Conservation (phyloP, 2,888 invertebrate genomes). For the Hyposoter dolosus region DNA sequence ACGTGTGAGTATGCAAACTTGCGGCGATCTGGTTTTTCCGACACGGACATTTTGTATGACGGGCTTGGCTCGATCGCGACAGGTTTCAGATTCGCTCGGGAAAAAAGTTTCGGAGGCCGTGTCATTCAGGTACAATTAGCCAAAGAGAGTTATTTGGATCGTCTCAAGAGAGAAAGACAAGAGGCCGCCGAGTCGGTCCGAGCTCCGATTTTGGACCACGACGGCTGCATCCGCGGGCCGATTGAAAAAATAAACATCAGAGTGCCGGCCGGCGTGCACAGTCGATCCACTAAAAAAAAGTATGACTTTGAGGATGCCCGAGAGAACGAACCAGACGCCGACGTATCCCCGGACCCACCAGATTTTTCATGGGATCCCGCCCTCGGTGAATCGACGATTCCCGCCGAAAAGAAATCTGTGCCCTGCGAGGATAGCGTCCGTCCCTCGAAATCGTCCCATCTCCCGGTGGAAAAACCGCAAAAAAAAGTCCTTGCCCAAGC, state of each 20-base stretch:
- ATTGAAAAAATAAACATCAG: conserved; percentile 60
- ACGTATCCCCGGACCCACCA: background rate
- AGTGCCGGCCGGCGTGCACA: conserved; percentile 36
- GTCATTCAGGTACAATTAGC: conserved; percentile 70
- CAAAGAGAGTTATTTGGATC: conserved; percentile 73
- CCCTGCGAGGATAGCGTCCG: background rate
- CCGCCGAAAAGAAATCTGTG: background rate
- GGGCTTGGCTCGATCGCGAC: background rate
- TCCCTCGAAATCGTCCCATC: background rate
- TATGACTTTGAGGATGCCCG: conserved; percentile 54
- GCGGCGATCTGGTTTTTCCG: no score
- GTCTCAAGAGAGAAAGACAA: conserved; percentile 72
- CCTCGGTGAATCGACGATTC: background rate
- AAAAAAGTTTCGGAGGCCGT: conserved; percentile 62
- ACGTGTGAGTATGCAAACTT: conserved; percentile 64
- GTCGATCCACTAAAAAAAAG: conserved; percentile 49
- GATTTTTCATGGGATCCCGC: conserved; percentile 50
- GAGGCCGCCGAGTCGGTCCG: conserved; percentile 43
- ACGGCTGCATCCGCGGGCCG: conserved; percentile 4
- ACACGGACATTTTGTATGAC: no score
- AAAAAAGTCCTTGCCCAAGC: conserved; percentile 82
- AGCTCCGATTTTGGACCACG: background rate
- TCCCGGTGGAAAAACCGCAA: background rate
- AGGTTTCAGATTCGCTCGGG: conserved; percentile 71
- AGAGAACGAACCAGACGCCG: background rate